Conservation (phyloP, 1,140 invertebrate genomes). For the Macrosteles quadrilineatus region DNA sequence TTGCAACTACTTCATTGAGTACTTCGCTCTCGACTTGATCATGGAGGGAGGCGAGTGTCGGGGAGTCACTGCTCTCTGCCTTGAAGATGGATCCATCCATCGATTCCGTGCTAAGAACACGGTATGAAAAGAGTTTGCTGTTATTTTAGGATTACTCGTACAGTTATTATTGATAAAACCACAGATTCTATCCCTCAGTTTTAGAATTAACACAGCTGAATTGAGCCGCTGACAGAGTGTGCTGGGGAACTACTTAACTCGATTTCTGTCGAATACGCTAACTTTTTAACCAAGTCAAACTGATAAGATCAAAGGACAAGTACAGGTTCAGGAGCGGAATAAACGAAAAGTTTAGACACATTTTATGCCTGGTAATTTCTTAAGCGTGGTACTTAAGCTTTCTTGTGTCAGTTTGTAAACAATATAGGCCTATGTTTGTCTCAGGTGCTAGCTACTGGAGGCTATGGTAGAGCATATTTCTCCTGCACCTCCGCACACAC, state of each 20-base stretch:
- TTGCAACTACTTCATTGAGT: conserved; percentile 82
- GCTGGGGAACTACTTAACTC: not conserved
- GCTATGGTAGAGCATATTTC: conserved; percentile 73
- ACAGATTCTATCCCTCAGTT: not conserved
- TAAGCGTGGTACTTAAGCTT: not conserved
- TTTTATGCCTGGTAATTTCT: not conserved
- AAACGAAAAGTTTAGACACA: not conserved
- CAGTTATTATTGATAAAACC: not conserved
- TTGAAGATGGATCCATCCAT: conserved; percentile 83
- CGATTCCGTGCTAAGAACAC: conserved; percentile 75
- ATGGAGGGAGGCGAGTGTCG: conserved; percentile 71
- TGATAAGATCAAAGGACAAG: not conserved
- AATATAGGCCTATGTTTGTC: not conserved
- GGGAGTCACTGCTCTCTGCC: conserved; percentile 72
- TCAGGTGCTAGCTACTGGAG: conserved; percentile 60
- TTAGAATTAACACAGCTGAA: not conserved
- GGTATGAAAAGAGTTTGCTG: conserved; percentile 47
- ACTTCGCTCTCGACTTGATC: conserved; percentile 78
- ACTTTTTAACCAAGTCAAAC: not conserved
- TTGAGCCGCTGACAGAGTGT: not conserved
- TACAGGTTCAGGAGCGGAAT: not conserved
- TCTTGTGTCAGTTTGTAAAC: too few species aligned
- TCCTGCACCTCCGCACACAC: conserved; percentile 85
- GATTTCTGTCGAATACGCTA: not conserved
- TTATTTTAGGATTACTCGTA: not conserved